These are phyloP conservation scores for Ciona savignyi DNA, from an alignment of 23 tunicate species.

Conservation along the genomic window DNA sequence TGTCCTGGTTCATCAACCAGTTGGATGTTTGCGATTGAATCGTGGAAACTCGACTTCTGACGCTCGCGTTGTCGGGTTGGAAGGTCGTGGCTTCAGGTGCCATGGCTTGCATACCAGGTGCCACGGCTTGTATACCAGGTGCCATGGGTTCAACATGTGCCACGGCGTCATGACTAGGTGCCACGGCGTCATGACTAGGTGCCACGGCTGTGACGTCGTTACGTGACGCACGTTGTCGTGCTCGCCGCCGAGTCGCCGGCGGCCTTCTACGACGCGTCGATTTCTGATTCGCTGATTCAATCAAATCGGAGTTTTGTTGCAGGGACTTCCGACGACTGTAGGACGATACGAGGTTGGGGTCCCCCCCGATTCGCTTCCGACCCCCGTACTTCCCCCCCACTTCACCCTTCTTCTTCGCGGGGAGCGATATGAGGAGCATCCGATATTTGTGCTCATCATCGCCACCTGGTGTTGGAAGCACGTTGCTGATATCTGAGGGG, in stretches of 20 bases:
- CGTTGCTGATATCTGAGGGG: no score
- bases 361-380: conserved; percentile 1
- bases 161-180: no score
- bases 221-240: neutral
- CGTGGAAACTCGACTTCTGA: neutral
- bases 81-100: neutral
- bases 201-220: no score
- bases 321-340: conserved; percentile 4
- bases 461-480: neutral
- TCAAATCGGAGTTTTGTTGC: neutral
- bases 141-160: no score
- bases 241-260: conserved; percentile 5
- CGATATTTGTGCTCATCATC: conserved; percentile 1
- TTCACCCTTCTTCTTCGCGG: conserved; percentile 13
- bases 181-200: no score
- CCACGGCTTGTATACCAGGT: no score
- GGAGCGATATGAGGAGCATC: conserved; percentile 25
- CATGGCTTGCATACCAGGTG: no score
- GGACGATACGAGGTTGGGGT: conserved; percentile 21
- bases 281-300: no score
- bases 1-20: neutral
- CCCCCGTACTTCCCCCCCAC: neutral
- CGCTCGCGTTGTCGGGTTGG: neutral
- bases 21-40: neutral
- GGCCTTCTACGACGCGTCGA: neutral